Evolutionary conservation across 2,888 invertebrate genomes (phyloP), one percentile per base, ranked within the genome.

Genomic region (Lymantria monacha): DNA sequence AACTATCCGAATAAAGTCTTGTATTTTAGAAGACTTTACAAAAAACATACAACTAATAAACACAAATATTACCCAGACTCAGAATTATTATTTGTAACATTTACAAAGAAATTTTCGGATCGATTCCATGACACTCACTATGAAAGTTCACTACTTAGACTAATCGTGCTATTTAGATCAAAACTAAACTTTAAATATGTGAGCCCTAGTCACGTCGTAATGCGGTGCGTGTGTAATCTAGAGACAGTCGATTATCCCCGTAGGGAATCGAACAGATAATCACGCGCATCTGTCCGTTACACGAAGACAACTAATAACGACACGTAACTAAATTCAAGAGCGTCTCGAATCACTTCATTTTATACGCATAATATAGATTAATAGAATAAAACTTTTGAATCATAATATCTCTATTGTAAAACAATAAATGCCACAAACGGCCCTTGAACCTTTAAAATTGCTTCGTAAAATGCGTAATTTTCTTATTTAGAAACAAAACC

Each of bases 291-390:
- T 72, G 69, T 65, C 85, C 85, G 85, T 83, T 84, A 85, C 72
- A 61, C 64, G 67, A 59, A 62, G 48, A 63, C 57, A 53, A 69
- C 77, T 85, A 85, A 86, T 83, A 81, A 76, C 72, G 74, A 85
- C 85, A 86, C 85, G 87, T 85, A 85, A 85, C 83, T 67, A 79
- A 81, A 80, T 78, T 79, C 78, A 81, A 81, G 77, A 79, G 80
- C 83, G 83, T 65, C 71, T 69, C 85, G 72, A 87, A 87, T 82
- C 74, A 70, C 72, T 73, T 76, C 74, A 77, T 83, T 82, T 76
- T 72, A 72, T 73, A 67, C 74, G 55, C 53, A 59, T 62, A 73
- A 70, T 63, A 70, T 55, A 63, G 69, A 72, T 75, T 76, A 70
- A 70, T 64, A 60, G 61, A 71, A 70, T 66, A 55, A 59, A 63